phyloP scores from a whole-genome alignment of 2,797 vertebrate species.

The Chelidonichthys spinosus region DNA sequence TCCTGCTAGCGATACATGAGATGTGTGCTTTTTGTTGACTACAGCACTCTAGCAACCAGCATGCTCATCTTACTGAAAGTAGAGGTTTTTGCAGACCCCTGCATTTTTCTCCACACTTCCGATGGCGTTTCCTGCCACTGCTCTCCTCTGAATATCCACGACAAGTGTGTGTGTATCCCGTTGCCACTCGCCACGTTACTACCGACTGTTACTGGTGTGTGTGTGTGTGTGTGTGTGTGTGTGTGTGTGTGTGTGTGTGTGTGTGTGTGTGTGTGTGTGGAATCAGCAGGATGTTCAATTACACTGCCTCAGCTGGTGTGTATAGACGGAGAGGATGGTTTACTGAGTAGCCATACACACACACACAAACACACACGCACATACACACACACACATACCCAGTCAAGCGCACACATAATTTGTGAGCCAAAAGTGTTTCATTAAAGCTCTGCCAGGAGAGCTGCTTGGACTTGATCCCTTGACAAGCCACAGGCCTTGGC shows the following conservation, averaged over 20 bases:
- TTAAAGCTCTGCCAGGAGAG: constrained; percentile 70
- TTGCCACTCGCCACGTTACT: constrained; percentile 49
- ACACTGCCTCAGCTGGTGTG: constrained; percentile 66
- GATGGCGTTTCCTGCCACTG: constrained; percentile 40
- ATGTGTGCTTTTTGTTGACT: constrained; percentile 37
- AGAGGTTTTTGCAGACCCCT: constrained; percentile 32
- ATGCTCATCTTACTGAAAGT: constrained; percentile 56
- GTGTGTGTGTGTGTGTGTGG: constrained; percentile 28
- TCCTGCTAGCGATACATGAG: constrained; percentile 39
- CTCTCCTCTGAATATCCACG: constrained; percentile 27
- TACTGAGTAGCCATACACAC: constrained; percentile 21
- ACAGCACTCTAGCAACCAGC: constrained; percentile 10
- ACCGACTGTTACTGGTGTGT: constrained; percentile 12
- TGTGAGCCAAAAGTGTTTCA: constrained; percentile 62
- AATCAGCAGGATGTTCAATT: constrained; percentile 76
- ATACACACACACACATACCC: background rate
- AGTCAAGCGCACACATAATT: constrained; percentile 13
- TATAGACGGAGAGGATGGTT: constrained; percentile 45
- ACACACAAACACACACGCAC: background rate
- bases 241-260: constrained; percentile 17
- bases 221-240: constrained; percentile 17
- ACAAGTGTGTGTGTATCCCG: constrained; percentile 37
- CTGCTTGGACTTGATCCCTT: constrained; percentile 50
- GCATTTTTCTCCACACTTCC: constrained; percentile 47
- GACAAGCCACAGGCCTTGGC: constrained; percentile 59